Conservation (phyloP, 2,113 vertebrate genomes). For the Calidris pugnax region DNA sequence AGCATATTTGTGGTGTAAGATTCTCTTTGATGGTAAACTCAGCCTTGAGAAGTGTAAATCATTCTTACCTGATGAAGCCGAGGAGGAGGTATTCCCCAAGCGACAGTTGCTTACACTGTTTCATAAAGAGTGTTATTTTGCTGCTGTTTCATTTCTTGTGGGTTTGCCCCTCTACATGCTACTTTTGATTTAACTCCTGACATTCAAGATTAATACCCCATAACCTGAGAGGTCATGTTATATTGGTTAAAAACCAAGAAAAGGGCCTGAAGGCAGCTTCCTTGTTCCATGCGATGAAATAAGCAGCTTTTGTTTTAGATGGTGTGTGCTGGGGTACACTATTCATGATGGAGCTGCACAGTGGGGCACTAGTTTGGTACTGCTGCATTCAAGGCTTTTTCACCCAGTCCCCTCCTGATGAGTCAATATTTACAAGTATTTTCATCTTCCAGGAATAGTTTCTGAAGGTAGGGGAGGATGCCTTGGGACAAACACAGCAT, state of each 20-base stretch:
- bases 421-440: not conserved
- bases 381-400: not conserved
- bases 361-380: not conserved
- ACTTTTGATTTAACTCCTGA: not conserved
- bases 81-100: not conserved
- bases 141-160: not conserved
- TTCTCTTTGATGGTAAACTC: constrained; percentile 32
- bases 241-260: not conserved
- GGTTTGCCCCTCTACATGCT: not conserved
- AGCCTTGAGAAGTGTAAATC: constrained; percentile 20
- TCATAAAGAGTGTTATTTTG: not conserved
- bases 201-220: not conserved
- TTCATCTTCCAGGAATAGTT: not conserved
- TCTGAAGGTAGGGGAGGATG: rapidly evolving
- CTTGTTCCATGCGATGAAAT: not conserved
- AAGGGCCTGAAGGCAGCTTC: not conserved
- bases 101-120: not conserved
- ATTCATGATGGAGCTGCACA: rapidly evolving
- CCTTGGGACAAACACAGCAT: not conserved
- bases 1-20: not conserved
- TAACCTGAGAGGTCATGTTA: not conserved
- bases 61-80: not conserved
- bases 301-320: not conserved
- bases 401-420: not conserved
- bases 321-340: not conserved